Evolutionary conservation across 2,888 invertebrate genomes (phyloP).

Genomic region (Drosophila longiperda): DNA sequence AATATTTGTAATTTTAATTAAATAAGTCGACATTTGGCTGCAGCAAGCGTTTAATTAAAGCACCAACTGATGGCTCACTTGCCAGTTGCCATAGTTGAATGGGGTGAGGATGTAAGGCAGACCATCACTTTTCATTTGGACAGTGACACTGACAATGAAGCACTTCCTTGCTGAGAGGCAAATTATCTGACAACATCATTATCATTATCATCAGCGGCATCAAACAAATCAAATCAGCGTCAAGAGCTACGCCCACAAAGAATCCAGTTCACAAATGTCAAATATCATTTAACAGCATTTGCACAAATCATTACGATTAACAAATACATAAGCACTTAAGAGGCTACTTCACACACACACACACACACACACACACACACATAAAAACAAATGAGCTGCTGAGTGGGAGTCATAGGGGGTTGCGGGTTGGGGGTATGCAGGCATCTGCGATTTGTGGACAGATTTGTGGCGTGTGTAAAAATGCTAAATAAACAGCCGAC

Average conservation of each 20-base stretch:
- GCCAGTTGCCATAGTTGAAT: slow-evolving; percentile 44
- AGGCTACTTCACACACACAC: slow-evolving; percentile 21
- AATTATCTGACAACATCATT: slow-evolving; percentile 19
- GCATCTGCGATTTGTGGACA: slow-evolving; percentile 43
- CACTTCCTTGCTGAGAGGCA: slow-evolving; percentile 51
- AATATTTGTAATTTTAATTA: slow-evolving; percentile 78
- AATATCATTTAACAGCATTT: slow-evolving; percentile 72
- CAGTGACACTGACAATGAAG: slow-evolving; percentile 46
- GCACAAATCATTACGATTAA: slow-evolving; percentile 80
- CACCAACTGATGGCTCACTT: slow-evolving; percentile 70
- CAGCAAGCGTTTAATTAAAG: slow-evolving; percentile 56
- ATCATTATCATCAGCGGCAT: slow-evolving; percentile 1
- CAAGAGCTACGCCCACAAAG: slow-evolving; percentile 45
- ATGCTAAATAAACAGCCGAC: slow-evolving; percentile 58
- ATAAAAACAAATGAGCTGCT: slow-evolving; percentile 55
- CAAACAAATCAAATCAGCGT: slow-evolving; percentile 49
- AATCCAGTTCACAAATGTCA: slow-evolving; percentile 66
- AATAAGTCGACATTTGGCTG: slow-evolving; percentile 60
- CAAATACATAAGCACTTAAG: slow-evolving; percentile 60
- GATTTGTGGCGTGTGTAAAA: slow-evolving; percentile 68
- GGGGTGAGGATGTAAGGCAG: slow-evolving; percentile 16
- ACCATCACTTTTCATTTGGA: slow-evolving; percentile 64
- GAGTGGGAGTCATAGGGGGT: neutral
- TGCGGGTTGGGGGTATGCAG: neutral
- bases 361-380: slow-evolving; percentile 1